Percentiles rank a stretch among this genome's conserved stretches.
phyloP scores from a whole-genome alignment of 2,888 invertebrate species.

The Rhorus exstirpatorius region DNA sequence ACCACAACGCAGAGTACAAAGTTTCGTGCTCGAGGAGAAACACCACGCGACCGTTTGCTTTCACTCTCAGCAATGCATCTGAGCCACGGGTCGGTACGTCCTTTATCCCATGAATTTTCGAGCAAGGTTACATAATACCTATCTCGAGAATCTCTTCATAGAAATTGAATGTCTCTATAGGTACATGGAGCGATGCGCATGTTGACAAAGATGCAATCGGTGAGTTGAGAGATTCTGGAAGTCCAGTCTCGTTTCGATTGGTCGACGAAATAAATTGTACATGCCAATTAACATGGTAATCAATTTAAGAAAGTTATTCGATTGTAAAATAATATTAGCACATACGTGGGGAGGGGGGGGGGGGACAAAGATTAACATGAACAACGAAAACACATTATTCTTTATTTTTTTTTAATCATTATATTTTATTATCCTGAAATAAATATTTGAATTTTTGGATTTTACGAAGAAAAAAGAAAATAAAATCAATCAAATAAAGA shows the following conservation, averaged over 20 bases:
- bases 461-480: constrained; percentile 1
- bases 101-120: constrained; percentile 79
- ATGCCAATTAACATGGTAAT: not conserved
- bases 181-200: not conserved
- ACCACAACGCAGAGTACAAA: constrained; percentile 60
- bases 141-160: constrained; percentile 46
- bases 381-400: not conserved
- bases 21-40: constrained; percentile 58
- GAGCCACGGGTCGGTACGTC: constrained; percentile 74
- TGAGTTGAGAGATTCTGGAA: constrained; percentile 8
- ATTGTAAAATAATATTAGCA: constrained; percentile 12
- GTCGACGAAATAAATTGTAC: not conserved
- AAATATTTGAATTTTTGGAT: too few relatives aligned
- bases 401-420: not conserved
- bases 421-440: not conserved
- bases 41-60: constrained; percentile 77
- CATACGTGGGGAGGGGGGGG: not conserved
- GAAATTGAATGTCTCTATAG: not conserved
- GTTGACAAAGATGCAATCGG: not conserved
- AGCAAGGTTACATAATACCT: constrained; percentile 76
- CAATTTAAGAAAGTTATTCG: constrained; percentile 18
- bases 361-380: not conserved
- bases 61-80: constrained; percentile 84
- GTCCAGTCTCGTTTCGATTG: not conserved
- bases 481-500: not conserved